Evolutionary conservation across 2,113 vertebrate species (phyloP).

Genomic region (Sebastes fasciatus): DNA sequence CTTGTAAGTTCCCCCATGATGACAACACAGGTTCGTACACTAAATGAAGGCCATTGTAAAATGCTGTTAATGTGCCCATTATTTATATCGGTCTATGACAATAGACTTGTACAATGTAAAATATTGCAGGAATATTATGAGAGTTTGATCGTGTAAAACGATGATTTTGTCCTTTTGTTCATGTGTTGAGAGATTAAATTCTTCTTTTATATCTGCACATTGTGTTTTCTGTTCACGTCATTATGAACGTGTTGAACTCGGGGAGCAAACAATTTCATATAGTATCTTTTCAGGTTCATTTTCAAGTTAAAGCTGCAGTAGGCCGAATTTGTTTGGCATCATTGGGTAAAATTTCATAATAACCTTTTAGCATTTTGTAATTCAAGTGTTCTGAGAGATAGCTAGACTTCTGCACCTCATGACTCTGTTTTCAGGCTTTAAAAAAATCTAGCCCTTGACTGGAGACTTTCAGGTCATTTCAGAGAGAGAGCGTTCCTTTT

Average conservation of each 20-base stretch:
- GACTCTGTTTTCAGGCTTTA: too few species aligned
- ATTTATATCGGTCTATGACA: slow-evolving; percentile 51
- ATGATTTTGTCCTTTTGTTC: slow-evolving; percentile 14
- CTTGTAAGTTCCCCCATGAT: background rate
- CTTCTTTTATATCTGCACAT: slow-evolving; percentile 41
- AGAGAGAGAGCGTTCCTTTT: too few species aligned
- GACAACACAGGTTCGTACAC: background rate
- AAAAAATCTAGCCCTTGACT: too few species aligned
- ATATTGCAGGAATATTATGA: slow-evolving; percentile 58
- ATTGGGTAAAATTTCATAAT: too few species aligned
- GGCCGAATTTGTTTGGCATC: too few species aligned
- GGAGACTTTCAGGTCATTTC: too few species aligned
- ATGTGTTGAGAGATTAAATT: slow-evolving; percentile 63
- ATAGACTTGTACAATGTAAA: slow-evolving; percentile 66
- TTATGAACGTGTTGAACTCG: background rate
- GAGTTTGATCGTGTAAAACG: slow-evolving; percentile 49
- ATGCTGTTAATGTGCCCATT: background rate
- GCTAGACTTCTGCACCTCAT: too few species aligned
- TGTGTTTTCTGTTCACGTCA: background rate
- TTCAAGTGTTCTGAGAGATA: too few species aligned
- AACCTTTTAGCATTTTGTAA: too few species aligned
- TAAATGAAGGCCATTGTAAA: background rate
- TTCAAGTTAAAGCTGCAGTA: background rate
- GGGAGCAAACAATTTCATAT: background rate
- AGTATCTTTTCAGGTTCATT: background rate